A percentile compares a stretch with the other conserved stretches of the same genome.
Evolutionary conservation across 2,888 invertebrate genomes (phyloP).

Genomic region (Neoascia interrupta): DNA sequence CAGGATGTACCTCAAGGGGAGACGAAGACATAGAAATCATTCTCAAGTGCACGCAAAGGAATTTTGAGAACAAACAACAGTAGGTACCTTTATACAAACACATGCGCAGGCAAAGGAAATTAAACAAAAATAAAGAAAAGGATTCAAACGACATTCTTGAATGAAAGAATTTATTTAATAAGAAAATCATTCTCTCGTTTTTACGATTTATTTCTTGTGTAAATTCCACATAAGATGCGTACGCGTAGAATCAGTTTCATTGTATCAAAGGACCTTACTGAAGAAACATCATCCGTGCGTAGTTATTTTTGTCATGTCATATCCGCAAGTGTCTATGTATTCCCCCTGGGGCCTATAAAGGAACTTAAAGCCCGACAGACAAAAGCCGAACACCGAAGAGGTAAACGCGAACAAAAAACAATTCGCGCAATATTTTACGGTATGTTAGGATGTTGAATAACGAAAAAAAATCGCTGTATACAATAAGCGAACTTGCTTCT

Average conservation of each 20-base stretch:
- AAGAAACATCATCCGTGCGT: conserved; percentile 36
- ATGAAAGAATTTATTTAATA: conserved; percentile 49
- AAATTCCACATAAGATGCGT: conserved; percentile 30
- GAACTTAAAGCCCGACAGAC: conserved; percentile 24
- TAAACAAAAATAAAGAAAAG: conserved; percentile 6
- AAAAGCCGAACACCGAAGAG: conserved; percentile 34
- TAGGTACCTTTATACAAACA: not conserved
- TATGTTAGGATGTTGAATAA: conserved; percentile 34
- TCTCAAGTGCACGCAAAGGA: conserved; percentile 53
- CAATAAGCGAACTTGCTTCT: too few species aligned
- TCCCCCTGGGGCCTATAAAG: conserved; percentile 3
- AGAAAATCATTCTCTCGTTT: conserved; percentile 51
- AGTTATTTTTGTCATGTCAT: not conserved
- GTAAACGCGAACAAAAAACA: not conserved
- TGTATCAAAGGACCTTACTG: conserved; percentile 12
- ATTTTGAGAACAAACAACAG: conserved; percentile 36
- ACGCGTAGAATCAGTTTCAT: conserved; percentile 30
- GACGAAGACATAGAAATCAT: conserved; percentile 39
- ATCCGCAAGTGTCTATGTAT: not conserved
- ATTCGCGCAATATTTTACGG: conserved; percentile 26
- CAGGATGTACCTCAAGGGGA: conserved; percentile 59
- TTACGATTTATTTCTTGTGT: conserved; percentile 63
- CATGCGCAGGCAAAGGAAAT: not conserved
- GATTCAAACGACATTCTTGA: conserved; percentile 1
- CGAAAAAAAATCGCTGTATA: not conserved